Evolutionary conservation across 2,113 vertebrate genomes (phyloP), one percentile per base, ranked within the genome.

Genomic region (Osmerus eperlanus): DNA sequence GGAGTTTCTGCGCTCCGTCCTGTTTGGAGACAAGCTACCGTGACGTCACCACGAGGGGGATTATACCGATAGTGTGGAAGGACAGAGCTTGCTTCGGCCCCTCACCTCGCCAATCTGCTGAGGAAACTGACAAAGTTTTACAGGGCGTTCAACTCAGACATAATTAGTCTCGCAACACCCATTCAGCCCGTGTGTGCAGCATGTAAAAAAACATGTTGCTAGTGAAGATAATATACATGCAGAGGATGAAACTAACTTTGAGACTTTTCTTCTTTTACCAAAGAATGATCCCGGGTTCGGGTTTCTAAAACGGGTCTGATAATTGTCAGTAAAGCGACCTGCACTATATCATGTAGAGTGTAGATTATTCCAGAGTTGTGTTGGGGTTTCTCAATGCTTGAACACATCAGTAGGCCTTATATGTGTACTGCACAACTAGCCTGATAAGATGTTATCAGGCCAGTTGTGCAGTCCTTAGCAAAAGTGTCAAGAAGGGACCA

Each of bases 11-110:
- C 68, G 55, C 80, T 18, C 81, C 70, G 85, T 83, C 83, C 69
- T 77, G 66, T 76, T 81, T 74, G 83, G 82, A 86, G 87, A 79
- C 81, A 70, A 79, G 75, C 79, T 6, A 62, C 41, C 0, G 74
- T 91, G 88, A 92, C 91, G 90, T 92, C 90, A 90, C 60, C 56
- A 4, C 68, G 3, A 70, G 18, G 72, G 80, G 86, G 87, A 87
- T 88, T 85, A 88, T 79, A 73, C 28, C 3, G 29, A n/a, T 29
- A 78, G 81, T 60, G 78, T 62, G 73, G 77, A 75, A 74, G 73
- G 66, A 29, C 66, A 68, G 51, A 3, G 23, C 59, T 6, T 58
- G 4, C 54, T 23, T 25, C 21, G 67, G 41, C 67, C 59, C 23
- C 11, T 32, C 13, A 61, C 56, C 32, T 47, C 72, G 21, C 2